These are phyloP conservation scores for Siderastrea radians DNA, from an alignment of 92 coral and sea anemone species.

Conservation along the genomic window DNA sequence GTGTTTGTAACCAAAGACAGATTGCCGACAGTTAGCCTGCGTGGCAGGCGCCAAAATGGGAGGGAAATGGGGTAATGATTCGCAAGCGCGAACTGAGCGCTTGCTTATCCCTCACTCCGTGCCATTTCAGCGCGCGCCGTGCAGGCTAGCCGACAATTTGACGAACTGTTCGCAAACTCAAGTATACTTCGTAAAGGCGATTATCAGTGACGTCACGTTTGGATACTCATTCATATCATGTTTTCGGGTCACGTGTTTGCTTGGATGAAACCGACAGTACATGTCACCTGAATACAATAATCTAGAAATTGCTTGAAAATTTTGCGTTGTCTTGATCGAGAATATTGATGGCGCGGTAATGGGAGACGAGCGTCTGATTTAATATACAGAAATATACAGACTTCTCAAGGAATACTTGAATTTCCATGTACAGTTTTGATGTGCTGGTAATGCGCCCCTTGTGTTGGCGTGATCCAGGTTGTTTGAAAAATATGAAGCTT, in stretches of 20 bases:
- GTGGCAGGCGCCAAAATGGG: too few species aligned
- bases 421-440: background rate
- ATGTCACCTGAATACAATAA: background rate
- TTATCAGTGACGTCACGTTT: background rate
- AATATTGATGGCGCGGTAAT: background rate
- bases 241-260: background rate
- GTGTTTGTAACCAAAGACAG: too few species aligned
- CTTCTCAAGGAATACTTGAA: slow-evolving; percentile 14
- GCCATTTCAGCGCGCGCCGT: too few species aligned
- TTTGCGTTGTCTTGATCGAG: background rate
- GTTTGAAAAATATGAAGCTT: background rate
- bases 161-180: background rate
- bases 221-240: background rate
- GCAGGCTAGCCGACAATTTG: too few species aligned
- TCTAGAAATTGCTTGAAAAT: background rate
- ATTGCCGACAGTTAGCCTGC: too few species aligned
- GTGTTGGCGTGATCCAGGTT: background rate
- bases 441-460: slow-evolving; percentile 1
- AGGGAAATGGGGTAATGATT: too few species aligned
- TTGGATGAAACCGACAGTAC: background rate
- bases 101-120: too few species aligned
- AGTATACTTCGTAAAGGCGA: too few species aligned
- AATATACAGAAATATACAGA: slow-evolving; percentile 21
- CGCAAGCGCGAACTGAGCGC: too few species aligned
- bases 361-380: background rate